Conservation (phyloP, 2,797 vertebrate genomes). For the Smutsia gigantea region DNA sequence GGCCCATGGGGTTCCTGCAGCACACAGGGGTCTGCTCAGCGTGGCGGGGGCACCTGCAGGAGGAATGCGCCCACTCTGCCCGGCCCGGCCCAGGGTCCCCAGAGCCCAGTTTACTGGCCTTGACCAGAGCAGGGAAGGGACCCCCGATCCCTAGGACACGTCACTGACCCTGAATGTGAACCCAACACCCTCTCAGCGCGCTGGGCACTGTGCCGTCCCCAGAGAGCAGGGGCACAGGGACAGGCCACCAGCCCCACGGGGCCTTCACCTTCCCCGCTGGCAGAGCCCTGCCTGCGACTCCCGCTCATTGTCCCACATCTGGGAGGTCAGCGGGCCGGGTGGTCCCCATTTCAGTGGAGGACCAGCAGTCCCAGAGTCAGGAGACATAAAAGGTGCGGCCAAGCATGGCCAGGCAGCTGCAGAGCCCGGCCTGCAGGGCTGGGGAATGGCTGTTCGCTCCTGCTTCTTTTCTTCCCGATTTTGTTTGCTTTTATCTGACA, state of each 20-base stretch:
- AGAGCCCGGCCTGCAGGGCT: background rate
- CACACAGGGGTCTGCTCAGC: background rate
- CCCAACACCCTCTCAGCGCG: too few species aligned
- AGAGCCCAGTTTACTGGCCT: too few species aligned
- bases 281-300: background rate
- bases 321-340: background rate
- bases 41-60: background rate
- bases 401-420: too few species aligned
- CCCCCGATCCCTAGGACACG: too few species aligned
- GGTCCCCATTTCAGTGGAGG: background rate
- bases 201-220: too few species aligned
- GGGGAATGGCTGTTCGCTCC: fast-evolving
- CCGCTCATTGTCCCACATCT: background rate
- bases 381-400: too few species aligned
- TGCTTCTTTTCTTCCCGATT: background rate
- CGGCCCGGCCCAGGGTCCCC: background rate
- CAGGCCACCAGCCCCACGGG: too few species aligned
- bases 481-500: background rate
- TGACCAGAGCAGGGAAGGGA: background rate
- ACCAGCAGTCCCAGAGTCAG: background rate
- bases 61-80: fast-evolving
- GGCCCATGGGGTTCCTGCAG: constrained; percentile 90
- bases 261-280: background rate
- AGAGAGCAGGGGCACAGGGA: too few species aligned
- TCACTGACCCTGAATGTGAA: too few species aligned